Conservation (phyloP, 2,113 vertebrate genomes). For the Pseudorasbora parva region DNA sequence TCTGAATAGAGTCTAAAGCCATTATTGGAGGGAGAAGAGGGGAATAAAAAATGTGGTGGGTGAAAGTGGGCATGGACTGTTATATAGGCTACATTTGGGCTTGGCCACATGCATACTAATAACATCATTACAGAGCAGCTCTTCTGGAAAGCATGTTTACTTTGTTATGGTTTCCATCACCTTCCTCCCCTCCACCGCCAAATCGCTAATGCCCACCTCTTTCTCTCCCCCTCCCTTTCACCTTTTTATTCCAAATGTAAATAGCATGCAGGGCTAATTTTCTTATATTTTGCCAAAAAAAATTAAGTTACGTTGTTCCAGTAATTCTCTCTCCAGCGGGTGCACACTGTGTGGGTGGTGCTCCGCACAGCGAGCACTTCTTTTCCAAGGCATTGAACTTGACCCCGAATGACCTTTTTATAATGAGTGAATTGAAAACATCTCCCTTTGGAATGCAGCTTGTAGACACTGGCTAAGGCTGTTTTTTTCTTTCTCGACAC, state of each 20-base stretch:
- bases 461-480: constrained; percentile 85
- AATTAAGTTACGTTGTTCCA: constrained; percentile 90
- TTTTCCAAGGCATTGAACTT: constrained; percentile 98
- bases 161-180: constrained; percentile 89
- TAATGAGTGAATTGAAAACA: constrained; percentile 99
- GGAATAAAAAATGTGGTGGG: constrained; percentile 43
- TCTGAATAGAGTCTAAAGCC: constrained; percentile 81
- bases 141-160: constrained; percentile 89
- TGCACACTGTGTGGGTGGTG: constrained; percentile 85
- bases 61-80: constrained; percentile 78
- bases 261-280: constrained; percentile 93
- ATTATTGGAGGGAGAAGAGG: constrained; percentile 71
- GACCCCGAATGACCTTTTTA: constrained; percentile 91
- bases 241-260: constrained; percentile 82
- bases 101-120: constrained; percentile 94
- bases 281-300: constrained; percentile 88
- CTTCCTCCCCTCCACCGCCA: constrained; percentile 76
- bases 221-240: constrained; percentile 28
- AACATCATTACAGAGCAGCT: constrained; percentile 89
- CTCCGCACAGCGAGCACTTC: constrained; percentile 87
- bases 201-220: constrained; percentile 87
- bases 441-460: constrained; percentile 97
- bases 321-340: constrained; percentile 85
- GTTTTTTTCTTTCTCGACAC: constrained; percentile 74
- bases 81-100: constrained; percentile 91